Base-by-base conservation (phyloP, 1,140 invertebrate genomes). In the Drosophila lini region DNA sequence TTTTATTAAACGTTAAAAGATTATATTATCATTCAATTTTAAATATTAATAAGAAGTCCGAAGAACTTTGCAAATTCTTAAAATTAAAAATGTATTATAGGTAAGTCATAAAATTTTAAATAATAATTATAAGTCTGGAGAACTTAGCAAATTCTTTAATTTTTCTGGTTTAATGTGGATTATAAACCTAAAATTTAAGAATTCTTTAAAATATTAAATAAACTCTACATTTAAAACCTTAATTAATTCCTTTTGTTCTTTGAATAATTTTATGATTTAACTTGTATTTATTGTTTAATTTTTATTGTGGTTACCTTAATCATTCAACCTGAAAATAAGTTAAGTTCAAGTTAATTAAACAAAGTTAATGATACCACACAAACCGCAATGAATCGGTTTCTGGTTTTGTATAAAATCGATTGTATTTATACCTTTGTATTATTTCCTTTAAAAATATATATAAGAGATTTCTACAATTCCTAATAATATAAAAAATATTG, bases 301-400 rank as follows among this genome's bases (percentile, higher is more conserved):
- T 13, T 5, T 22, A 9, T 36, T 53, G 5, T 9, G 31, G 16
- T 22, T 53, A 13, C 32, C 50, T 53, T 53, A 36, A 53, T 53
- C 50, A 53, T 36, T 53, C 50, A 53, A 53, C 32, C 50, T 53
- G 50, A 53, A 48, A 53, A 53, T 53, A 53, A 53, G 48, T 32
- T 45, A 0, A 13, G 16, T 53, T 22, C 16, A 22, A n/a, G 32
- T 22, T 36, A 36, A 53, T 53, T 36, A 53, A 53, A 15, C 19
- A 36, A 53, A 53, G 22, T 53, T 53, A 53, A 53, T 22, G 32
- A 53, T 2, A 53, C 50, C 50, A 53, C 50, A 52, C 50, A 52
- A 52, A 34, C 50, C 50, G 50, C 50, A 53, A 36, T 53, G 50
- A 53, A 53, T 53, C 32, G 50, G 50, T 53, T 53, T 53, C 50